Base-by-base conservation (phyloP, 2,888 invertebrate species). In the Rutpela maculata region DNA sequence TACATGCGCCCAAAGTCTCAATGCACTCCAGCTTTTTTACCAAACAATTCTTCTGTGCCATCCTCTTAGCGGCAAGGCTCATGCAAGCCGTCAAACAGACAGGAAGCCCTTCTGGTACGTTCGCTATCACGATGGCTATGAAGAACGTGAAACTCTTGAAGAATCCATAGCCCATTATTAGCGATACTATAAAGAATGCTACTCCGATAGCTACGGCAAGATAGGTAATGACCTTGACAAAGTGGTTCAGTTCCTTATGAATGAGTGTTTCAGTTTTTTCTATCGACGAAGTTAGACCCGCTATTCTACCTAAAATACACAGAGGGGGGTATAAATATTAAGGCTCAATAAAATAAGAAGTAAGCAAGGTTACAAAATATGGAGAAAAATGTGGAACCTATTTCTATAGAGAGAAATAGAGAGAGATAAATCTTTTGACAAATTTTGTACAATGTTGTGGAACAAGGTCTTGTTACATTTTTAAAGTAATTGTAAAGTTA, bases 251-350 rank as follows among this genome's bases (percentile, higher is more conserved):
- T 90, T 96, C 96, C 84, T 93, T 93, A 26, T 94, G 93, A 79
- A 96, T 94, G 3, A 96, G 96, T 0, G 96, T 95, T 87, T 94
- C 92, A 80, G 93, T 93, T 83, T 93, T 92, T 82, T 92, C 91
- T 68, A 95, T 88, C 3, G 93, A 92, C 0, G 94, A 92, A 0
- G 94, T 93, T 72, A 95, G 87, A 62, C 93, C 93, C 2, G 95
- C 95, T 73, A 95, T 94, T 26, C 76, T 80, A 38, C 76, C 76
- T 76, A 55, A 35, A 75, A 75, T 1, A 19, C 1, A 11, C 15
- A 18, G 3, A 18, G 15, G 7, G 7, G n/a, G n/a, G 17, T 22
- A n/a, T 15, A 18, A 26, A 26, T 26, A 26, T 26, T 26, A 26
- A 3, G 4, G 4, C 1, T 3, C 22, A 4, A 26, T 26, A 26